Evolutionary conservation across 1,140 invertebrate species (phyloP).

Genomic region (Helicorthomorpha holstii): DNA sequence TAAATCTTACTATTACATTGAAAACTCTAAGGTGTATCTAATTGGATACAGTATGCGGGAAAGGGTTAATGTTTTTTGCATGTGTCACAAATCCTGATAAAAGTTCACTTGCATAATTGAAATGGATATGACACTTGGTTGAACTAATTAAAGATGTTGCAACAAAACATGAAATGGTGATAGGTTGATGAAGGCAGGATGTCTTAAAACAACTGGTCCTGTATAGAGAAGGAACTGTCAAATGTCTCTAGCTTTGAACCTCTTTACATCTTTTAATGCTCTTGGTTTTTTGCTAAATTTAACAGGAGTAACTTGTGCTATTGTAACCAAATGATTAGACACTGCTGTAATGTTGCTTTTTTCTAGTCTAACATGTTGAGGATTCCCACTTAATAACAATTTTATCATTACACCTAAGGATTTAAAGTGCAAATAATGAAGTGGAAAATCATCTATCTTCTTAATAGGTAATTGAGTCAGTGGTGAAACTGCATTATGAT

Average conservation of each 20-base stretch:
- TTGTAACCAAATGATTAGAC: conserved; percentile 6
- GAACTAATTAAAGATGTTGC: conserved; percentile 23
- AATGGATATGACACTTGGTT: conserved; percentile 8
- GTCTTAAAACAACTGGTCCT: conserved; percentile 21
- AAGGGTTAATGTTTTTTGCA: conserved; percentile 20
- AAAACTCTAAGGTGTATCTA: too few relatives aligned
- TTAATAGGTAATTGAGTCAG: conserved; percentile 11
- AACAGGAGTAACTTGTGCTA: conserved; percentile 13
- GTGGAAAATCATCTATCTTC: conserved; percentile 16
- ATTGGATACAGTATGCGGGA: too few relatives aligned
- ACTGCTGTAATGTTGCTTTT: conserved; percentile 7
- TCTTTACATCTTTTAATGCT: conserved; percentile 19
- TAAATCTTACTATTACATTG: too few relatives aligned
- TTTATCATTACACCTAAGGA: conserved; percentile 19
- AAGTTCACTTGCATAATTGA: conserved; percentile 16
- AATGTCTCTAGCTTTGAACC: conserved; percentile 32
- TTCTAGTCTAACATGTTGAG: conserved; percentile 2
- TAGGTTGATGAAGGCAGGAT: conserved; percentile 17
- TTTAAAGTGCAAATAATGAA: conserved; percentile 22
- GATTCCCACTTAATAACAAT: conserved; percentile 14
- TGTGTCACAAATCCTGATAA: too few relatives aligned
- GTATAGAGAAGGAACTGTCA: conserved; percentile 28
- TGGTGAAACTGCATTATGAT: conserved; percentile 1
- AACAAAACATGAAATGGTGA: conserved; percentile 24
- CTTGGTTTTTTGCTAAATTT: conserved; percentile 27